These are phyloP conservation scores for Eulemur rubriventer DNA, from an alignment of 2,797 vertebrate species.

Conservation along the genomic window DNA sequence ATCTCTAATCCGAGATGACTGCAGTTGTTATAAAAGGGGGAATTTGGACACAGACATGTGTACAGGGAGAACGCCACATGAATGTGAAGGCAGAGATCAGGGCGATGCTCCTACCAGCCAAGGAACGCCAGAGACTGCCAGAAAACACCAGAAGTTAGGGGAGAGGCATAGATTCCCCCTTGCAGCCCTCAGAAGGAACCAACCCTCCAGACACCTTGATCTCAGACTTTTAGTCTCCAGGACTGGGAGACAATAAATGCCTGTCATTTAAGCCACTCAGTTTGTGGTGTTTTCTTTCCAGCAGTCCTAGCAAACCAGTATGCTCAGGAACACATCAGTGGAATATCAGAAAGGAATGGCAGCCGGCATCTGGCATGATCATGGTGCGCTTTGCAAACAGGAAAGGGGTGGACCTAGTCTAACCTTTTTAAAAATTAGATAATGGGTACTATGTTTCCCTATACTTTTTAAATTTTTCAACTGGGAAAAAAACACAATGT, in stretches of 20 bases:
- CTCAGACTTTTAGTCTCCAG: neutral
- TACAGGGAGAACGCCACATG: neutral
- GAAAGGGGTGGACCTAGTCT: neutral
- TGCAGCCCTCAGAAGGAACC: neutral
- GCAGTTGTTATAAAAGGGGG: neutral
- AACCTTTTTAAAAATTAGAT: neutral
- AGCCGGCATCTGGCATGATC: neutral
- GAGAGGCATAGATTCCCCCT: neutral
- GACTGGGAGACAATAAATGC: neutral
- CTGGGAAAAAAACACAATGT: neutral
- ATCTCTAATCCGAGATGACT: neutral
- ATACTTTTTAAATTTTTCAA: neutral
- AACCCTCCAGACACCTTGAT: neutral
- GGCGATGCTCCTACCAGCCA: neutral
- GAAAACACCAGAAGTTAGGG: neutral
- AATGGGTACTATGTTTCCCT: neutral
- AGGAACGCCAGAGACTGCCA: neutral
- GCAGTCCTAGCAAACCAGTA: neutral
- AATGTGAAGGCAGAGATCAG: neutral
- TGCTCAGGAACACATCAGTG: neutral
- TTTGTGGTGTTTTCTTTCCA: neutral
- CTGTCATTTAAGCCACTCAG: neutral
- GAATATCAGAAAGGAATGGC: neutral
- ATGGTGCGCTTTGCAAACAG: neutral
- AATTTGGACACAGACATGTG: neutral